Percentiles rank a stretch among this genome's conserved stretches.
Conservation (phyloP, 2,113 vertebrate genomes). For the Ctenomys sociabilis region DNA sequence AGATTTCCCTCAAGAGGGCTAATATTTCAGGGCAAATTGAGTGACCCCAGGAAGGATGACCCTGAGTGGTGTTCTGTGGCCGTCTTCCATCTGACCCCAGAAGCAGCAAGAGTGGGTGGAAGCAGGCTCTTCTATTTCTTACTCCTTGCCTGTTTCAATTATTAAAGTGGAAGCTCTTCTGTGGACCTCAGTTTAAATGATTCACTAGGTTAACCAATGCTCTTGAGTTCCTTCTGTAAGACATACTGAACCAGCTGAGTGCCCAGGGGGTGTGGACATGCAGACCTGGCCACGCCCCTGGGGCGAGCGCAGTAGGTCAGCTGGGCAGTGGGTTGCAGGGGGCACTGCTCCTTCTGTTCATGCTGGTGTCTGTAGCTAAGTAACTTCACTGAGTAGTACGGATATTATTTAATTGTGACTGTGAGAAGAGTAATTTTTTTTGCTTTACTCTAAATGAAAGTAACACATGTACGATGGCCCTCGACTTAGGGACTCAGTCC, state of each 20-base stretch:
- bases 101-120: slow-evolving; percentile 16
- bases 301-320: not conserved
- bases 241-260: not conserved
- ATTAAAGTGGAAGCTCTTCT: slow-evolving; percentile 15
- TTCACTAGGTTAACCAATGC: not conserved
- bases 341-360: not conserved
- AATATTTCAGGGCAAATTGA: slow-evolving; percentile 64
- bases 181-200: slow-evolving; percentile 1
- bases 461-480: not conserved
- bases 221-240: not conserved
- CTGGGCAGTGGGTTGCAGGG: not conserved
- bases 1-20: slow-evolving; percentile 61
- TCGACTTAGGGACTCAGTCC: not conserved
- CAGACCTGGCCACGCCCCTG: not conserved
- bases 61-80: slow-evolving; percentile 4
- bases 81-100: not conserved
- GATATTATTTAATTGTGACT: not conserved
- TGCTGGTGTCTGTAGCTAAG: slow-evolving; percentile 1
- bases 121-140: slow-evolving; percentile 45
- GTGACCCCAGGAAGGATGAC: slow-evolving; percentile 46
- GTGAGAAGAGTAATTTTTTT: slow-evolving; percentile 21
- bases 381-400: not conserved
- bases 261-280: not conserved
- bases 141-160: slow-evolving; percentile 22
- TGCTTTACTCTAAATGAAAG: slow-evolving; percentile 31